Evolutionary conservation across 92 coral and sea anemone genomes (phyloP).

Genomic region (Anthopleura xanthogrammica): DNA sequence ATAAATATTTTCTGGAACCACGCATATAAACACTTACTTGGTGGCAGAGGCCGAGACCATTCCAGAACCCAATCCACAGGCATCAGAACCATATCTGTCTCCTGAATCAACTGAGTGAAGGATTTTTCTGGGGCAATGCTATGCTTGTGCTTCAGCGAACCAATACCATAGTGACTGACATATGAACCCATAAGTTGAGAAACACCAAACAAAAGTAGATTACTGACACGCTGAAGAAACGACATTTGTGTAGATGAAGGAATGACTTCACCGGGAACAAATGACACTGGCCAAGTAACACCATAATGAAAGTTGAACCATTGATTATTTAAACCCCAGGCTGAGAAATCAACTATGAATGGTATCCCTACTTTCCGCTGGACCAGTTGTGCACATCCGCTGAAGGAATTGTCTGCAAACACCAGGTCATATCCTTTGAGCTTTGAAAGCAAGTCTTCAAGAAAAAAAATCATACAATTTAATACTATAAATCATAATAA

Average conservation of each 20-base stretch:
- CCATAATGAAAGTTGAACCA: background rate
- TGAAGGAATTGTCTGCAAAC: conserved; percentile 7
- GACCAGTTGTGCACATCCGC: background rate
- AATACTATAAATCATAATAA: background rate
- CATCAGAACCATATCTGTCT: conserved; percentile 37
- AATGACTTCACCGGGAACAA: conserved; percentile 9
- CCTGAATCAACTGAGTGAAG: conserved; percentile 19
- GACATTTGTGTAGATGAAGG: conserved; percentile 17
- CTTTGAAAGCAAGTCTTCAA: background rate
- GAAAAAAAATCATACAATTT: background rate
- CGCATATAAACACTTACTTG: conserved; percentile 21
- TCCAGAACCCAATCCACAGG: conserved; percentile 48
- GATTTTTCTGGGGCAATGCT: conserved; percentile 21
- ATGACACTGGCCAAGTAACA: conserved; percentile 26
- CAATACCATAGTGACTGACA: background rate
- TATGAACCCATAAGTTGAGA: background rate
- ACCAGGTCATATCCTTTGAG: conserved; percentile 19
- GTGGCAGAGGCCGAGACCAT: conserved; percentile 44
- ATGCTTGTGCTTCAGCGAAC: conserved; percentile 20
- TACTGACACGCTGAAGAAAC: conserved; percentile 1
- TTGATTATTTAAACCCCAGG: background rate
- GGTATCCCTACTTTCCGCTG: conserved; percentile 10
- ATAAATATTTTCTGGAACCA: background rate
- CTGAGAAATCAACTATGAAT: conserved; percentile 7
- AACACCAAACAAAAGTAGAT: background rate